Percentiles rank a stretch among this genome's conserved stretches.
Conservation (phyloP, 2,797 vertebrate species). For the Erpetoichthys calabaricus region DNA sequence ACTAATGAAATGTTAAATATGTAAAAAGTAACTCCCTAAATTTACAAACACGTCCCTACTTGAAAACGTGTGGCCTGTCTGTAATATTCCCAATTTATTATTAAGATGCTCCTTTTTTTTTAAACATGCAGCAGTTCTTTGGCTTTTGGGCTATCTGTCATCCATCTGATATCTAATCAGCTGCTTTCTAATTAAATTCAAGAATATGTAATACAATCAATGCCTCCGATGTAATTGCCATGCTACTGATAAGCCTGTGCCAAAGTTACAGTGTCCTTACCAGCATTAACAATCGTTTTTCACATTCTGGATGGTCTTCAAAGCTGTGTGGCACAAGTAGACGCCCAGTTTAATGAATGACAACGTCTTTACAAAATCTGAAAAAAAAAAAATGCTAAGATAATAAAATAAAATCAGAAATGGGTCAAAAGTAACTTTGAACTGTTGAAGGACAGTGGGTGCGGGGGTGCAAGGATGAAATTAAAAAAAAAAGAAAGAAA, state of each 20-base stretch:
- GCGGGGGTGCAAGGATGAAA: constrained; percentile 29
- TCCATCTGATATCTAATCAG: constrained; percentile 11
- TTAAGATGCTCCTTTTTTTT: too few species aligned
- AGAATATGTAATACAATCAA: constrained; percentile 14
- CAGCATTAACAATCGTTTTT: too few species aligned
- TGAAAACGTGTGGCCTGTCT: too few species aligned
- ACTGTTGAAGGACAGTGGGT: constrained; percentile 10
- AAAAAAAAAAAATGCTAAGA: too few species aligned
- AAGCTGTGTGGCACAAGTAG: too few species aligned
- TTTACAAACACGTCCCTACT: too few species aligned
- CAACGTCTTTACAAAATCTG: too few species aligned
- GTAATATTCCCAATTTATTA: too few species aligned
- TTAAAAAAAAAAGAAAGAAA: constrained; percentile 40
- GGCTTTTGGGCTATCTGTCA: constrained; percentile 6
- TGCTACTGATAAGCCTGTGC: constrained; percentile 1
- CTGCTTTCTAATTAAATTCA: constrained; percentile 10
- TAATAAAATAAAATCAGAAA: neutral
- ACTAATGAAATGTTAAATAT: too few species aligned
- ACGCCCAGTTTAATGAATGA: too few species aligned
- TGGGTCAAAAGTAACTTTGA: constrained; percentile 37
- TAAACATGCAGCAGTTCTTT: constrained; percentile 1
- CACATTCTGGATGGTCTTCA: too few species aligned
- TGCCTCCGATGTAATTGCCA: constrained; percentile 5
- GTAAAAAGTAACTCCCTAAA: too few species aligned
- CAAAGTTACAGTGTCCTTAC: constrained; percentile 7